phyloP scores from a whole-genome alignment of 1,140 invertebrate species.

The Euwallacea fornicatus region DNA sequence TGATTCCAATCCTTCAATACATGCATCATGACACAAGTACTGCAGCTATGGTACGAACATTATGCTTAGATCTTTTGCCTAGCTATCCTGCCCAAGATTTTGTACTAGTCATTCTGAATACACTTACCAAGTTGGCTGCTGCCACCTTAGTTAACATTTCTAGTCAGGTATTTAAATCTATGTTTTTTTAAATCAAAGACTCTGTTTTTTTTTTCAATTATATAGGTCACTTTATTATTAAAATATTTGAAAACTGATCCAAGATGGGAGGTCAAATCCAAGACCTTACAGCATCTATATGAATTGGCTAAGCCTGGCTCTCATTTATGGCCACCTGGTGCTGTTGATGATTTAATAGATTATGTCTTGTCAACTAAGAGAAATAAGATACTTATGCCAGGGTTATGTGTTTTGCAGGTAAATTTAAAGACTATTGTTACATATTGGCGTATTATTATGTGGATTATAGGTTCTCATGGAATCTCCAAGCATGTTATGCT shows the following conservation, averaged over 20 bases:
- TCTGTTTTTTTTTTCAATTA: constrained; percentile 19
- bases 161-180: constrained; percentile 67
- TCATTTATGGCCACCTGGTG: constrained; percentile 77
- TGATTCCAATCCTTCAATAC: constrained; percentile 89
- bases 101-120: constrained; percentile 81
- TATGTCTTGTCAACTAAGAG: constrained; percentile 46
- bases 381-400: constrained; percentile 49
- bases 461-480: constrained; percentile 56
- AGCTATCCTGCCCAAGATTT: constrained; percentile 87
- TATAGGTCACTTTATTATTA: constrained; percentile 61
- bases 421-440: background rate
- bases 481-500: constrained; percentile 58
- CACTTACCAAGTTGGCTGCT: constrained; percentile 83
- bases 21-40: constrained; percentile 92
- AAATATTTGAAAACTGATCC: constrained; percentile 64
- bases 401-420: constrained; percentile 49
- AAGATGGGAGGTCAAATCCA: constrained; percentile 70
- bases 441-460: constrained; percentile 50
- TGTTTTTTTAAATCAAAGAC: background rate
- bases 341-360: constrained; percentile 55
- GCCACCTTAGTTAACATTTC: constrained; percentile 90
- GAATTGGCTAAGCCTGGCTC: constrained; percentile 75
- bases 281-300: constrained; percentile 74
- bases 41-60: constrained; percentile 75
- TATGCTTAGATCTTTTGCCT: constrained; percentile 81